Evolutionary conservation across 2,888 invertebrate species (phyloP).

Genomic region (Andrena bucephala): DNA sequence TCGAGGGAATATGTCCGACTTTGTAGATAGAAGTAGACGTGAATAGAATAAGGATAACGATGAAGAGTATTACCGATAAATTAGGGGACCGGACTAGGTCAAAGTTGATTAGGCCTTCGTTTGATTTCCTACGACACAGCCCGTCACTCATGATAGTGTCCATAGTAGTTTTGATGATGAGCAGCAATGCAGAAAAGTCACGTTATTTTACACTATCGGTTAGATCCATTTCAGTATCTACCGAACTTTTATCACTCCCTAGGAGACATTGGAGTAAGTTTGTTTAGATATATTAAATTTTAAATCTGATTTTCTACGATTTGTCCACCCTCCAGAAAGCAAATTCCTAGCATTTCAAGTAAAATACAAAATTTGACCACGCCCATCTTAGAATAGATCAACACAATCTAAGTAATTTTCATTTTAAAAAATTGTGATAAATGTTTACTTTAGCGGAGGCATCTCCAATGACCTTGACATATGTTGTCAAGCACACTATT

Average conservation of each 20-base stretch:
- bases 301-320: neutral
- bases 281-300: neutral
- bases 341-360: too few species aligned
- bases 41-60: neutral
- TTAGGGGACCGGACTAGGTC: neutral
- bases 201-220: slow-evolving; percentile 61
- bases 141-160: slow-evolving; percentile 32
- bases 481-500: neutral
- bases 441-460: too few species aligned
- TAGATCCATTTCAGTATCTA: slow-evolving; percentile 39
- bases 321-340: slow-evolving; percentile 26
- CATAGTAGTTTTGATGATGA: too few species aligned
- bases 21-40: neutral
- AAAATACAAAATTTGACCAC: too few species aligned
- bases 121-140: neutral
- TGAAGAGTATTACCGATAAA: neutral
- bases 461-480: too few species aligned
- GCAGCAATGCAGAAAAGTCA: slow-evolving; percentile 29
- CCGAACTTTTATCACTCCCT: slow-evolving; percentile 62
- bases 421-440: too few species aligned
- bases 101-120: neutral
- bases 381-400: too few species aligned
- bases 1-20: neutral
- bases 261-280: slow-evolving; percentile 67
- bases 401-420: too few species aligned